These are phyloP conservation scores for Orthosia gracilis DNA, from an alignment of 2,888 invertebrate species.

Conservation along the genomic window DNA sequence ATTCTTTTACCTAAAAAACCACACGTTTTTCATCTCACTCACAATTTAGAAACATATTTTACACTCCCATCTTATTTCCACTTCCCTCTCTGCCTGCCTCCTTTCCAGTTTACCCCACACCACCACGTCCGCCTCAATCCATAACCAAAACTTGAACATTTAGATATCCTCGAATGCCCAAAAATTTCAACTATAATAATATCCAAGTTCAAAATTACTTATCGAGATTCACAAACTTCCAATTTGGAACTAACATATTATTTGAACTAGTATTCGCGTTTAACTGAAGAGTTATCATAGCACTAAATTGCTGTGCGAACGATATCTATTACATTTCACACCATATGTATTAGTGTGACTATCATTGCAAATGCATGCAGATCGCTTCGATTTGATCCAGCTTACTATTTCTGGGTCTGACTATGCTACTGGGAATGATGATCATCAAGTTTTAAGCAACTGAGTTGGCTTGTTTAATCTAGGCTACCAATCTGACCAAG, in stretches of 20 bases:
- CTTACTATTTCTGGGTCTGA: neutral
- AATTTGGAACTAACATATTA: conserved; percentile 42
- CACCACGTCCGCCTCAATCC: too few relatives aligned
- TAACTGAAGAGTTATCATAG: conserved; percentile 25
- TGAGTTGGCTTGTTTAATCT: neutral
- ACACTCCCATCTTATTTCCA: too few relatives aligned
- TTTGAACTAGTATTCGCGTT: conserved; percentile 28
- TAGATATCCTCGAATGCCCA: too few relatives aligned
- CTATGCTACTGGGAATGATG: neutral
- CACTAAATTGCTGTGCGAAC: neutral
- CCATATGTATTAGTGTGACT: conserved; percentile 36
- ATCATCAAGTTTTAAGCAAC: neutral
- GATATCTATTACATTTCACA: neutral
- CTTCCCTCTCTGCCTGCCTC: too few relatives aligned
- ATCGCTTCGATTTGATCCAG: conserved; percentile 21
- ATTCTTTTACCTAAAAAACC: too few relatives aligned
- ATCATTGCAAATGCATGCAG: conserved; percentile 46
- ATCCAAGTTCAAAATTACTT: too few relatives aligned
- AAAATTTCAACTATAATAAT: too few relatives aligned
- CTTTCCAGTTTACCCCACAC: too few relatives aligned
- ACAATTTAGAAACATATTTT: too few relatives aligned
- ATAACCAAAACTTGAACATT: too few relatives aligned
- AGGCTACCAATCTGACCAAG: neutral
- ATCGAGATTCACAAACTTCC: too few relatives aligned
- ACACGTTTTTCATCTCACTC: too few relatives aligned